These are phyloP conservation scores for Xerus inauris DNA, from an alignment of 2,113 vertebrate species.

Conservation along the genomic window DNA sequence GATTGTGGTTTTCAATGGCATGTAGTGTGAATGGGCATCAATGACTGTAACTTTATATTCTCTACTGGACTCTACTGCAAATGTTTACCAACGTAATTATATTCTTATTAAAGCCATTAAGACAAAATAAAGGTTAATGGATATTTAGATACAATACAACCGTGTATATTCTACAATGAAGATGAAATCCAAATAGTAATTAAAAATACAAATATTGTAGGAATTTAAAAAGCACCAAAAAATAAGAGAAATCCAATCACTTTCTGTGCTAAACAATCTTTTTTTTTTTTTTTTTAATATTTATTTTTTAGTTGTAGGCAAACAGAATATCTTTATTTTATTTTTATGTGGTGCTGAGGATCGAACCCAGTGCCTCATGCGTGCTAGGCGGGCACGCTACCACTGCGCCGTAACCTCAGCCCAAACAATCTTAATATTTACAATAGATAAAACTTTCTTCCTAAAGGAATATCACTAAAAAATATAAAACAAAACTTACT, in stretches of 20 bases:
- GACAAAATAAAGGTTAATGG: constrained; percentile 11
- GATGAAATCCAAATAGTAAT: neutral
- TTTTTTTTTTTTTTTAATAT: too few species aligned
- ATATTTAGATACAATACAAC: neutral
- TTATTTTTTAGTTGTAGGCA: too few species aligned
- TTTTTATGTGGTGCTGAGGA: too few species aligned
- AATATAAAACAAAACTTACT: constrained; percentile 88
- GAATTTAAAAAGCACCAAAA: neutral
- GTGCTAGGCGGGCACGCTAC: too few species aligned
- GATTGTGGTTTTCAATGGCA: neutral
- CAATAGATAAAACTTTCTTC: constrained; percentile 5
- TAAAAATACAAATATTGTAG: neutral
- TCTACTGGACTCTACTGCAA: neutral
- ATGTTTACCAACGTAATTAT: neutral
- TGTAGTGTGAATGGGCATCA: neutral
- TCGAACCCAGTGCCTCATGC: too few species aligned
- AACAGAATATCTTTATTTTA: too few species aligned
- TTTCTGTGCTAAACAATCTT: neutral
- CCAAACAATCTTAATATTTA: neutral
- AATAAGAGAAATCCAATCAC: neutral
- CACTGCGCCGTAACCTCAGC: too few species aligned
- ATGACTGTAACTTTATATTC: neutral
- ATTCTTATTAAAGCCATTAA: neutral
- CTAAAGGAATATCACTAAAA: neutral
- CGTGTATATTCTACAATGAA: neutral